Conservation (phyloP, 2,888 invertebrate species). For the Watsonalla cultraria region DNA sequence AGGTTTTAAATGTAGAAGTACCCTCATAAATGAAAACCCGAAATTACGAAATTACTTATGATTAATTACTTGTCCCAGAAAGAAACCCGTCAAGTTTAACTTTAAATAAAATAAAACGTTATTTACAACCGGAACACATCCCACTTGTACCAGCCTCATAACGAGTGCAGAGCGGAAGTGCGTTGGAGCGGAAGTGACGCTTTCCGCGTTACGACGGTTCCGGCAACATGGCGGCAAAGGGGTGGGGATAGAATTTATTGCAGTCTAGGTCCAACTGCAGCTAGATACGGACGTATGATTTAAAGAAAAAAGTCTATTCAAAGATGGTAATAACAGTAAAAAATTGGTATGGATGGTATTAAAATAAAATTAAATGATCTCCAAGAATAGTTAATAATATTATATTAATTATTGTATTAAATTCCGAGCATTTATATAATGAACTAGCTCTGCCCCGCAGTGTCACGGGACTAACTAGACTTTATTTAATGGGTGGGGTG, state of each 20-base stretch:
- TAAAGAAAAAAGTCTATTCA: too few species aligned
- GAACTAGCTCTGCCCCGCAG: too few species aligned
- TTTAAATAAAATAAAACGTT: background rate
- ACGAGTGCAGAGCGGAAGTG: constrained; percentile 42
- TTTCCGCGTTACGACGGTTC: constrained; percentile 38
- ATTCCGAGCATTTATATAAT: too few species aligned
- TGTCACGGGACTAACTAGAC: too few species aligned
- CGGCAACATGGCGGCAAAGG: constrained; percentile 24
- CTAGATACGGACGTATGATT: background rate
- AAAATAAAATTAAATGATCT: too few species aligned
- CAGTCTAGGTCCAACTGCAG: background rate
- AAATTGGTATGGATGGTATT: too few species aligned
- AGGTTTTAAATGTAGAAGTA: too few species aligned
- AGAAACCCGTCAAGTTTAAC: background rate
- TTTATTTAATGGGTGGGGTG: too few species aligned
- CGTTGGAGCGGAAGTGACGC: constrained; percentile 41
- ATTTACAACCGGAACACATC: background rate
- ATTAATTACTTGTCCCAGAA: background rate
- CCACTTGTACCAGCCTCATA: constrained; percentile 14
- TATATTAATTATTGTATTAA: too few species aligned
- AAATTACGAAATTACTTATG: background rate
- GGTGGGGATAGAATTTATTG: background rate
- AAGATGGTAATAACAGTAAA: too few species aligned
- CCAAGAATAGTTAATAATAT: too few species aligned
- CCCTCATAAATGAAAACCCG: too few species aligned